These are phyloP conservation scores for Clarias magur DNA, from an alignment of 2,113 vertebrate species.

Conservation along the genomic window DNA sequence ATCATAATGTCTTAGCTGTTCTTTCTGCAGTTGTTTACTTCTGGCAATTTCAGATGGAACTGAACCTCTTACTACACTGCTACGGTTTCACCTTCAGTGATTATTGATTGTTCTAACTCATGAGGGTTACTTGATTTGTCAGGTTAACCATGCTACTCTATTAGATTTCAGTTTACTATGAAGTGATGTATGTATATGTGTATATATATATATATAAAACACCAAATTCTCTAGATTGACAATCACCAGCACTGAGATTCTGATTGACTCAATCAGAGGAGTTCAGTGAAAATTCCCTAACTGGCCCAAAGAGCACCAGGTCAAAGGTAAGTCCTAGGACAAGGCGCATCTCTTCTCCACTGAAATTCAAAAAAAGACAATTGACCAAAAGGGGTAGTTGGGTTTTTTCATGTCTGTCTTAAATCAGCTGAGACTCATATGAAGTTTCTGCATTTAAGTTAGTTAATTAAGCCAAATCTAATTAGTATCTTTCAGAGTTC, in stretches of 20 bases:
- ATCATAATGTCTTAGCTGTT: neutral
- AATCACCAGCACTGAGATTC: slow-evolving; percentile 47
- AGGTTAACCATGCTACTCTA: too few relatives aligned
- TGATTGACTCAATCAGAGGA: too few relatives aligned
- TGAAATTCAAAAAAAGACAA: neutral
- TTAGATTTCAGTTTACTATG: neutral
- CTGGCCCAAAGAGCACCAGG: too few relatives aligned
- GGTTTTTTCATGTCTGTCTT: too few relatives aligned
- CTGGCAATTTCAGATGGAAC: neutral
- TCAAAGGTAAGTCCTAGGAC: neutral
- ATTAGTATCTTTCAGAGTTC: too few relatives aligned
- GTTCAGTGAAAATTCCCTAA: too few relatives aligned
- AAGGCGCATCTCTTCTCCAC: neutral
- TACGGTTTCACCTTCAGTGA: neutral
- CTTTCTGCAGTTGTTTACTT: neutral
- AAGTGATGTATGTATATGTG: too few relatives aligned
- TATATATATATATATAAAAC: too few relatives aligned
- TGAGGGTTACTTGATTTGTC: neutral
- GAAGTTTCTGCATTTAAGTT: too few relatives aligned
- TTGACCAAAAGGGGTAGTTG: neutral
- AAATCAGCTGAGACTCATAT: too few relatives aligned
- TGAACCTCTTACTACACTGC: neutral
- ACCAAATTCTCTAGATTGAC: slow-evolving; percentile 63
- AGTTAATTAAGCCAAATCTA: too few relatives aligned
- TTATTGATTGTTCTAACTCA: neutral